A percentile compares a stretch with the other conserved stretches of the same genome.
Evolutionary conservation across 2,888 invertebrate genomes (phyloP).

Genomic region (Beris chalybata): DNA sequence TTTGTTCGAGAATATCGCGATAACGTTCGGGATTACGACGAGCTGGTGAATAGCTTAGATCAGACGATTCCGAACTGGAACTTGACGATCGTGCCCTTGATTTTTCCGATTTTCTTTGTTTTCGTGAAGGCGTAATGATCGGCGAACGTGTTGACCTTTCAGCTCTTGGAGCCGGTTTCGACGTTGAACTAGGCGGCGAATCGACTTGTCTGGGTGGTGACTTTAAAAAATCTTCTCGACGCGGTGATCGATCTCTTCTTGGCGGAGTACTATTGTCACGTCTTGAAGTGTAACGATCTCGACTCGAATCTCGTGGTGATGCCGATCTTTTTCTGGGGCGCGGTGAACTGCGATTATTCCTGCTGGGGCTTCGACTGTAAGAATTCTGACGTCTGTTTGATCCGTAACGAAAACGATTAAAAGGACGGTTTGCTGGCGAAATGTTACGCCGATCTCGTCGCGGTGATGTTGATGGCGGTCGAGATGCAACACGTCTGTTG

Average conservation of each 20-base stretch:
- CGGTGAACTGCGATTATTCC: conserved; percentile 41
- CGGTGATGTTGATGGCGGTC: conserved; percentile 49
- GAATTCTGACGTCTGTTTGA: conserved; percentile 30
- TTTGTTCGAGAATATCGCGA: conserved; percentile 64
- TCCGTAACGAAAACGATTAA: background rate
- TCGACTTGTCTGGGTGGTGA: background rate
- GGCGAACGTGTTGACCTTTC: conserved; percentile 28
- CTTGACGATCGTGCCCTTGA: conserved; percentile 39
- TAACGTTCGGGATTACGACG: conserved; percentile 70
- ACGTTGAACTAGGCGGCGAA: background rate
- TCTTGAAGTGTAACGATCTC: background rate
- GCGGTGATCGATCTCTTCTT: background rate
- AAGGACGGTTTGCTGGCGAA: background rate
- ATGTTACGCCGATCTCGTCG: conserved; percentile 43
- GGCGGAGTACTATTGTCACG: conserved; percentile 3
- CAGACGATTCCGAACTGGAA: conserved; percentile 55
- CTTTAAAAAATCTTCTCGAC: conserved; percentile 36
- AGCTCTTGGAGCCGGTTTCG: background rate
- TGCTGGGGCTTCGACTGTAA: conserved; percentile 45
- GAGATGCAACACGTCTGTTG: background rate
- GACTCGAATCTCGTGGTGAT: background rate
- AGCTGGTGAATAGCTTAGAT: conserved; percentile 71
- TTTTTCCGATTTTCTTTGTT: conserved; percentile 21
- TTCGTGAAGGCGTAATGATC: conserved; percentile 35
- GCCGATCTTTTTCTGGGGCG: background rate